Percentiles rank a stretch among this genome's conserved stretches.
Evolutionary conservation across 2,888 invertebrate genomes (phyloP).

Genomic region (Alitta virens): DNA sequence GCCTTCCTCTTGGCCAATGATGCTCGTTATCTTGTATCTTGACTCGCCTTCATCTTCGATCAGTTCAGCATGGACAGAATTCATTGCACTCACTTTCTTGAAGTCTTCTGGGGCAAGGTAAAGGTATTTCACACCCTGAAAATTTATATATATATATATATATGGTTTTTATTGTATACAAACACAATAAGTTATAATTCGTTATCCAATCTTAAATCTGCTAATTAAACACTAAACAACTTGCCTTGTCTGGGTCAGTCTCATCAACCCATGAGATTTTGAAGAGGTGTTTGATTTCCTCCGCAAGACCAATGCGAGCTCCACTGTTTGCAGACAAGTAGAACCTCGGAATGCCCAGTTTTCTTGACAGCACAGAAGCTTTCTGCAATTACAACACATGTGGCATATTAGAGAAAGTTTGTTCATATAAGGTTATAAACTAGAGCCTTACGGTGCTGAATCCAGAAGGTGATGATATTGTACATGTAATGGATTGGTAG

Average conservation of each 20-base stretch:
- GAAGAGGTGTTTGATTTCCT: constrained; percentile 90
- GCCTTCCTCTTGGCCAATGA: constrained; percentile 92
- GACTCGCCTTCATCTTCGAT: constrained; percentile 93
- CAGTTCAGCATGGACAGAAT: constrained; percentile 82
- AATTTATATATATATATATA: no score
- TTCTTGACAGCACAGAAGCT: constrained; percentile 83
- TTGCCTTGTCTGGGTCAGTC: constrained; percentile 78
- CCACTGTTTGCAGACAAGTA: constrained; percentile 97
- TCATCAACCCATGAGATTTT: constrained; percentile 89
- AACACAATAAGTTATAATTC: no score
- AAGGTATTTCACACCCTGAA: constrained; percentile 76
- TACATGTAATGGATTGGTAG: no score
- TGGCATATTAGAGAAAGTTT: no score
- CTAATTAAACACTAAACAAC: no score
- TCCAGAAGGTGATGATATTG: no score
- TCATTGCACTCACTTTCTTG: constrained; percentile 72
- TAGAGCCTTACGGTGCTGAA: no score
- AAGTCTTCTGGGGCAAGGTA: constrained; percentile 92
- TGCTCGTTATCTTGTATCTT: constrained; percentile 88
- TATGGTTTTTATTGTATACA: no score
- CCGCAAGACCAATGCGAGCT: constrained; percentile 94
- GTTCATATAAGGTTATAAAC: no score
- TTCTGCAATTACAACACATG: constrained; percentile 47
- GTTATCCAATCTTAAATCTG: no score
- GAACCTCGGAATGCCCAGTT: constrained; percentile 82